phyloP scores from a whole-genome alignment of 2,888 invertebrate genomes.

The Pachymerium ferrugineum region DNA sequence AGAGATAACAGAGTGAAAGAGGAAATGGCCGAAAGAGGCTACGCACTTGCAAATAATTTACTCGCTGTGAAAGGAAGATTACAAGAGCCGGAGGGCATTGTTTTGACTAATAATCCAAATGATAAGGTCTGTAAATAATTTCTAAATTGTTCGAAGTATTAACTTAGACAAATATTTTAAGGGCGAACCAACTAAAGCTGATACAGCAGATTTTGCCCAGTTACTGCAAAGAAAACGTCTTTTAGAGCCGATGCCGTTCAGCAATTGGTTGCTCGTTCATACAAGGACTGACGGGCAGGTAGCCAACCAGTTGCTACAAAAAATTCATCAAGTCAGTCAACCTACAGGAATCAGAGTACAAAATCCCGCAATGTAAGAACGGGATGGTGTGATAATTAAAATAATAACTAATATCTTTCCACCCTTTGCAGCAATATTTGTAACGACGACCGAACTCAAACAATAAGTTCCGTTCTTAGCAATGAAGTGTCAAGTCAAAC shows the following conservation, averaged over 20 bases:
- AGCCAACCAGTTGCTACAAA: constrained; percentile 43
- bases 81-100: constrained; percentile 55
- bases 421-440: neutral
- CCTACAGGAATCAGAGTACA: constrained; percentile 46
- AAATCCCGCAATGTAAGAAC: constrained; percentile 42
- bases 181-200: constrained; percentile 46
- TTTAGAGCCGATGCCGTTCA: constrained; percentile 40
- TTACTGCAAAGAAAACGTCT: constrained; percentile 55
- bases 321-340: constrained; percentile 44
- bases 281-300: constrained; percentile 39
- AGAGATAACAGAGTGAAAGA: constrained; percentile 45
- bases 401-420: neutral
- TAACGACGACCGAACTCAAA: constrained; percentile 36
- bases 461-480: constrained; percentile 41
- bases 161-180: neutral
- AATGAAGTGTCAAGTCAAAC: constrained; percentile 38
- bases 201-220: constrained; percentile 70
- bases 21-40: constrained; percentile 66
- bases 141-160: neutral
- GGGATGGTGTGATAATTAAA: neutral
- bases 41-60: constrained; percentile 60
- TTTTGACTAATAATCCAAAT: neutral
- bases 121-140: too few relatives aligned
- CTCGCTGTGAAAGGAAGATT: constrained; percentile 62
- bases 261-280: constrained; percentile 45